Evolutionary conservation across 2,113 vertebrate species (phyloP).

Genomic region (Ptyas mucosa): DNA sequence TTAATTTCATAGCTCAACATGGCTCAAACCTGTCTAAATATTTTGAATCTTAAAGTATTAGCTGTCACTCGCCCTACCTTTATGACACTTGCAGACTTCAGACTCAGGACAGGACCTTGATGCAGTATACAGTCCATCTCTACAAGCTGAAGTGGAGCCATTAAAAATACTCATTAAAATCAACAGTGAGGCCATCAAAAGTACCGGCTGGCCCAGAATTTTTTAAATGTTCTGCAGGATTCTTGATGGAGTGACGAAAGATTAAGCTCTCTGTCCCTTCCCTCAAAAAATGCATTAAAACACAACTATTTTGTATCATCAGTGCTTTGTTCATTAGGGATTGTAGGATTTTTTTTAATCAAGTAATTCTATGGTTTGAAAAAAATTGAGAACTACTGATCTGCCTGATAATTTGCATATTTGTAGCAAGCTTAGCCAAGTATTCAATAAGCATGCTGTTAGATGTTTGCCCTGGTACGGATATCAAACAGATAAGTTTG

Average conservation of each 20-base stretch:
- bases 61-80: background rate
- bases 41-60: background rate
- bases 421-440: background rate
- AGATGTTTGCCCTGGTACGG: background rate
- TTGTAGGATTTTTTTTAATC: background rate
- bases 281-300: background rate
- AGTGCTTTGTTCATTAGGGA: background rate
- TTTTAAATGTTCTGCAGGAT: background rate
- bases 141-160: background rate
- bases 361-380: background rate
- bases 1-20: background rate
- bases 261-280: background rate
- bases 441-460: background rate
- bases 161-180: background rate
- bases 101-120: background rate
- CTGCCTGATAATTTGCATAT: background rate
- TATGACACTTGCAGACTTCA: background rate
- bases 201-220: background rate
- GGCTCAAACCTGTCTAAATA: background rate
- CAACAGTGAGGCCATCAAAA: background rate
- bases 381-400: background rate
- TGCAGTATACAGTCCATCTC: background rate
- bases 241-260: background rate
- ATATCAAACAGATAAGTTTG: background rate
- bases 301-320: background rate